A percentile compares a stretch with the other conserved stretches of the same genome.
phyloP scores from a whole-genome alignment of 2,797 vertebrate species.

The Gadopsis marmoratus region DNA sequence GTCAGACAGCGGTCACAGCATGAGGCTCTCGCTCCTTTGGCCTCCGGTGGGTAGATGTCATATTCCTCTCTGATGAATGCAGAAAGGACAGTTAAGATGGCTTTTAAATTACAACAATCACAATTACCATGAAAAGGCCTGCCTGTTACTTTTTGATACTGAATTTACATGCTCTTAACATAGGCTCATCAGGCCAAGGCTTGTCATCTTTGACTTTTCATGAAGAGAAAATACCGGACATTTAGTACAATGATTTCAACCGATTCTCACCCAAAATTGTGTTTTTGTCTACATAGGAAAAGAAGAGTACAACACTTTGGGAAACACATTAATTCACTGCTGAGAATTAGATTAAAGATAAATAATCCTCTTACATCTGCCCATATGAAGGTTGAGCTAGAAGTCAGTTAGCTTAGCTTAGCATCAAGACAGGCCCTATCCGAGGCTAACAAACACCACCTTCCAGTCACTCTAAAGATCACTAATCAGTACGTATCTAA shows the following conservation, averaged over 20 bases:
- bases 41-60: not conserved
- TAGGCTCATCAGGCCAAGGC: not conserved
- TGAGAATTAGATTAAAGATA: not conserved
- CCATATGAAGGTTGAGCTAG: not conserved
- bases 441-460: not conserved
- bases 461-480: not conserved
- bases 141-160: not conserved
- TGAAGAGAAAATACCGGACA: not conserved
- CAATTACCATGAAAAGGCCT: not conserved
- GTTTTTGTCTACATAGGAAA: not conserved
- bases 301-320: not conserved
- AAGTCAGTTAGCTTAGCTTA: not conserved
- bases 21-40: slow-evolving; percentile 24
- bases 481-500: not conserved
- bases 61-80: slow-evolving; percentile 72
- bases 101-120: slow-evolving; percentile 14
- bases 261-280: not conserved
- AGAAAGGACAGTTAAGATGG: slow-evolving; percentile 10
- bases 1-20: slow-evolving; percentile 73
- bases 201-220: not conserved
- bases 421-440: not conserved
- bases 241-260: not conserved
- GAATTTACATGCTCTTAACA: not conserved
- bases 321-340: not conserved
- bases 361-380: not conserved